Evolutionary conservation across 1,140 invertebrate species (phyloP).

Genomic region (Phocides pigmalion): DNA sequence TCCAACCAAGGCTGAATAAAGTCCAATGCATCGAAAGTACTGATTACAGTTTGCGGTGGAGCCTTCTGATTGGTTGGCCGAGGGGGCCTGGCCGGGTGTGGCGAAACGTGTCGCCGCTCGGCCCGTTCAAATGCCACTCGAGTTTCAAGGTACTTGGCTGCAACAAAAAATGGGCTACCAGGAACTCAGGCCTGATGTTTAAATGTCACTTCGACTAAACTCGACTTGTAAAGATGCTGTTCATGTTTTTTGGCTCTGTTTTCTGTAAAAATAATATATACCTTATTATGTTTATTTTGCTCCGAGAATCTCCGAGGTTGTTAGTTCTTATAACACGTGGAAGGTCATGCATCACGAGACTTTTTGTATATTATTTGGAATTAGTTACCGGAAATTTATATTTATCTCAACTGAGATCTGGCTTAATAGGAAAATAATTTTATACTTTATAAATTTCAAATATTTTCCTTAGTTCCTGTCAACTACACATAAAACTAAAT

Average conservation of each 20-base stretch:
- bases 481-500: too few relatives aligned
- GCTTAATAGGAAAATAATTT: too few relatives aligned
- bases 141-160: constrained; percentile 44
- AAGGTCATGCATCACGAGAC: too few relatives aligned
- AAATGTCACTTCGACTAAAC: constrained; percentile 29
- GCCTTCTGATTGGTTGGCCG: constrained; percentile 57
- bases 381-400: too few relatives aligned
- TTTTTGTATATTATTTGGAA: too few relatives aligned
- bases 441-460: too few relatives aligned
- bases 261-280: not conserved
- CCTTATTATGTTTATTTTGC: not conserved
- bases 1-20: constrained; percentile 65
- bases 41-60: constrained; percentile 62
- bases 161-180: constrained; percentile 51
- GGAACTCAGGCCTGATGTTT: constrained; percentile 41
- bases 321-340: not conserved
- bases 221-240: constrained; percentile 2
- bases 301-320: not conserved
- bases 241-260: constrained; percentile 1
- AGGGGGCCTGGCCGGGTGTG: constrained; percentile 77
- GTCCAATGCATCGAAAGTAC: constrained; percentile 70
- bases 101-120: constrained; percentile 56
- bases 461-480: too few relatives aligned
- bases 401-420: too few relatives aligned
- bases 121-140: constrained; percentile 50